Percentiles rank a stretch among this genome's conserved stretches.
Evolutionary conservation across 1,140 invertebrate species (phyloP).

Genomic region (Nylanderia fulva): DNA sequence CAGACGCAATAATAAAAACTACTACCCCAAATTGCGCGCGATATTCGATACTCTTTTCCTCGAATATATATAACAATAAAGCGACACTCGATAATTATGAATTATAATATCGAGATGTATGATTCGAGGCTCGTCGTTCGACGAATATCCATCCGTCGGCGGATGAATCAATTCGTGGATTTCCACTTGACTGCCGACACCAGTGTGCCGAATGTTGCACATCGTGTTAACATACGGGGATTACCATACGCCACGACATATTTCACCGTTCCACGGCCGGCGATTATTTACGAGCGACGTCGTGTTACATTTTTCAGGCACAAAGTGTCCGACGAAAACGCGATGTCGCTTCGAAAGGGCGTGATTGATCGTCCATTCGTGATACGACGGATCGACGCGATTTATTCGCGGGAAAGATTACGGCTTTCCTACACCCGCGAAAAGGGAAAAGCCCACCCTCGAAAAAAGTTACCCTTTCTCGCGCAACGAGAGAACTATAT

Average conservation of each 20-base stretch:
- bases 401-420: conserved; percentile 27
- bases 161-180: conserved; percentile 16
- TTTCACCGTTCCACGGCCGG: conserved; percentile 30
- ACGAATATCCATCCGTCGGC: not conserved
- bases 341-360: conserved; percentile 35
- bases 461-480: not conserved
- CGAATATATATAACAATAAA: not conserved
- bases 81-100: not conserved
- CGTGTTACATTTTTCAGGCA: conserved; percentile 56
- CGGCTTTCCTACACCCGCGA: not conserved
- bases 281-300: conserved; percentile 65
- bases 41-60: conserved; percentile 28
- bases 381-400: conserved; percentile 35
- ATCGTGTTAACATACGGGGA: conserved; percentile 7
- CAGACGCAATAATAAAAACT: conserved; percentile 81
- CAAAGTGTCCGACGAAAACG: conserved; percentile 42
- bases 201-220: not conserved
- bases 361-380: conserved; percentile 56
- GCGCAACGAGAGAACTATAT: not conserved
- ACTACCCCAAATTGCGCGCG: conserved; percentile 56
- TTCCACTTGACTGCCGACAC: conserved; percentile 21
- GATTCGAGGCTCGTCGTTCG: not conserved
- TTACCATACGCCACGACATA: conserved; percentile 24
- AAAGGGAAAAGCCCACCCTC: not conserved
- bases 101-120: too few species aligned